A percentile compares a stretch with the other conserved stretches of the same genome.
Conservation (phyloP, 2,797 vertebrate genomes). For the Dendrocincla tyrannina region DNA sequence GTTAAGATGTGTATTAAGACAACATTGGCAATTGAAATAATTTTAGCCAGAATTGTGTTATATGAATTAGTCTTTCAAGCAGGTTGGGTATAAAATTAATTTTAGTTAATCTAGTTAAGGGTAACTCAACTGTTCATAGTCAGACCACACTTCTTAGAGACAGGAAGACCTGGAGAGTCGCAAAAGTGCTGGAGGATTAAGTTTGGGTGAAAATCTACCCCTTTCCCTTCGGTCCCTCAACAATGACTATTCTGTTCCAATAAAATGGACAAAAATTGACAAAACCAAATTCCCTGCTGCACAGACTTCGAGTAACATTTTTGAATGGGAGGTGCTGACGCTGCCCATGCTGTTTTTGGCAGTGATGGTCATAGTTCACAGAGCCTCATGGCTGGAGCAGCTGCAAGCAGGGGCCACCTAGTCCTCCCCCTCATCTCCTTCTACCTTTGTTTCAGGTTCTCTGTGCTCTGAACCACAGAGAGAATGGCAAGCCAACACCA, state of each 20-base stretch:
- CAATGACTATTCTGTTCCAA: background rate
- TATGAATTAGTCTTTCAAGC: background rate
- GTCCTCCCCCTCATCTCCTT: background rate
- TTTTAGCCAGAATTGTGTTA: background rate
- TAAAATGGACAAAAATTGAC: background rate
- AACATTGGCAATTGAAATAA: background rate
- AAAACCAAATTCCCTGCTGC: background rate
- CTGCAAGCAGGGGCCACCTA: background rate
- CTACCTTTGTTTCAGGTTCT: background rate
- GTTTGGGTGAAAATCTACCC: background rate
- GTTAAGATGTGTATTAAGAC: background rate
- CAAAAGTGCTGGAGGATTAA: no score
- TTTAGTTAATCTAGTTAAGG: background rate
- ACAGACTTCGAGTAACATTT: background rate
- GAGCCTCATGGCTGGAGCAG: background rate
- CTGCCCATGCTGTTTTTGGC: background rate
- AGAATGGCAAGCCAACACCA: background rate
- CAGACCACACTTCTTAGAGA: background rate
- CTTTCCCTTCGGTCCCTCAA: background rate
- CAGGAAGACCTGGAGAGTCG: background rate
- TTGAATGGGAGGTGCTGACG: accelerated
- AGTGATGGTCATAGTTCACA: background rate
- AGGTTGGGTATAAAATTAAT: background rate
- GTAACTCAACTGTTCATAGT: background rate
- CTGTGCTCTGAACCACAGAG: background rate